A percentile compares a stretch with the other conserved stretches of the same genome.
Evolutionary conservation across 2,888 invertebrate genomes (phyloP).

Genomic region (Drosophila quasianomalipes): DNA sequence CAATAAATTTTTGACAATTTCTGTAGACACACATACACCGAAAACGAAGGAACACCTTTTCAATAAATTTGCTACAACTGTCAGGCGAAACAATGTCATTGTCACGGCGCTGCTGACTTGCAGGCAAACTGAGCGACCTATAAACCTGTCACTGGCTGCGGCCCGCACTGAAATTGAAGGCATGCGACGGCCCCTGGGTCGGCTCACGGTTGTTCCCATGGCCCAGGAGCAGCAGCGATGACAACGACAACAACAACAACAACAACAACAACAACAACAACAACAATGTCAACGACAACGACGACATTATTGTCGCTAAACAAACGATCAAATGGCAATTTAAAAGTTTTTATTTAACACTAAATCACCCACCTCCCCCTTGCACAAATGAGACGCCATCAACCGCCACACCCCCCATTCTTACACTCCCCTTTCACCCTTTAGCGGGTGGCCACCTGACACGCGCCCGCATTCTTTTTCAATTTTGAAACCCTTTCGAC

Average conservation of each 20-base stretch:
- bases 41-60: constrained; percentile 73
- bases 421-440: constrained; percentile 36
- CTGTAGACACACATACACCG: constrained; percentile 31
- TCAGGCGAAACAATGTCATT: constrained; percentile 81
- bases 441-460: constrained; percentile 59
- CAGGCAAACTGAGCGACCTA: constrained; percentile 66
- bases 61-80: constrained; percentile 82
- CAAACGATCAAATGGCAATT: constrained; percentile 85
- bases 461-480: constrained; percentile 71
- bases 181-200: constrained; percentile 49
- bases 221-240: constrained; percentile 22
- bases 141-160: constrained; percentile 71
- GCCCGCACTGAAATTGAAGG: constrained; percentile 30
- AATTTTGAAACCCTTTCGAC: constrained; percentile 74
- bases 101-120: constrained; percentile 64
- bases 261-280: constrained; percentile 21
- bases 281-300: constrained; percentile 52
- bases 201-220: constrained; percentile 14
- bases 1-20: constrained; percentile 79
- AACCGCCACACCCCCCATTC: constrained; percentile 8
- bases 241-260: constrained; percentile 32
- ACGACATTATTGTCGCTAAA: constrained; percentile 84
- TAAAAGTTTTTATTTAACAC: constrained; percentile 83
- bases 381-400: constrained; percentile 49
- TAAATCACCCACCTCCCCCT: constrained; percentile 79